Evolutionary conservation across 2,888 invertebrate species (phyloP).

Genomic region (Mimumesa dahlbomi): DNA sequence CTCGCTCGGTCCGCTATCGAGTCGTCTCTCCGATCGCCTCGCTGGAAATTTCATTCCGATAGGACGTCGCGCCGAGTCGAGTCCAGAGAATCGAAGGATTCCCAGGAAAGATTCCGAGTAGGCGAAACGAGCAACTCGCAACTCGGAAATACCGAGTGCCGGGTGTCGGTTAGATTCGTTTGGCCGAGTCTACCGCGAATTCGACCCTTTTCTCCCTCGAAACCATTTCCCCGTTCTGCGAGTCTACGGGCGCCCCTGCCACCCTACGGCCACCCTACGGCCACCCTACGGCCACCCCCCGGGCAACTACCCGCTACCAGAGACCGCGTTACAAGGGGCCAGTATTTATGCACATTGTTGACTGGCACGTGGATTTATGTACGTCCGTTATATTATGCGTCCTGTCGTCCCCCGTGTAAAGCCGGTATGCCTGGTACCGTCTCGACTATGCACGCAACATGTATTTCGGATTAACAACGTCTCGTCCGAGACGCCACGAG

Average conservation of each 20-base stretch:
- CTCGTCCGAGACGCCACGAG: constrained; percentile 48
- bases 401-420: constrained; percentile 76
- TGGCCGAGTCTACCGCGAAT: constrained; percentile 58
- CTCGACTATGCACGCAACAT: constrained; percentile 76
- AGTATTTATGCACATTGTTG: constrained; percentile 81
- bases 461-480: constrained; percentile 68
- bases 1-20: too few species aligned
- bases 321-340: constrained; percentile 76
- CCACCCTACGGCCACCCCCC: constrained; percentile 43
- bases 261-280: constrained; percentile 40
- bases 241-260: constrained; percentile 38
- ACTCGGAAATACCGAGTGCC: too few species aligned
- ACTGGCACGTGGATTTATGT: constrained; percentile 80
- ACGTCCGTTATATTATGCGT: constrained; percentile 80
- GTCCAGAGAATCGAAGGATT: constrained; percentile 73
- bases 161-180: constrained; percentile 63
- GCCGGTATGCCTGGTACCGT: constrained; percentile 77
- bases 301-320: constrained; percentile 57
- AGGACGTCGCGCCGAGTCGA: too few species aligned
- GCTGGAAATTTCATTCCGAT: too few species aligned
- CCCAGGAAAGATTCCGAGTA: too few species aligned
- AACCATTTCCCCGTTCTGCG: constrained; percentile 45
- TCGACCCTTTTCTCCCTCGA: constrained; percentile 57
- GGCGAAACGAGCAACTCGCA: too few species aligned
- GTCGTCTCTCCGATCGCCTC: background rate